Conservation (phyloP, 2,113 vertebrate species). For the Candoia aspera region DNA sequence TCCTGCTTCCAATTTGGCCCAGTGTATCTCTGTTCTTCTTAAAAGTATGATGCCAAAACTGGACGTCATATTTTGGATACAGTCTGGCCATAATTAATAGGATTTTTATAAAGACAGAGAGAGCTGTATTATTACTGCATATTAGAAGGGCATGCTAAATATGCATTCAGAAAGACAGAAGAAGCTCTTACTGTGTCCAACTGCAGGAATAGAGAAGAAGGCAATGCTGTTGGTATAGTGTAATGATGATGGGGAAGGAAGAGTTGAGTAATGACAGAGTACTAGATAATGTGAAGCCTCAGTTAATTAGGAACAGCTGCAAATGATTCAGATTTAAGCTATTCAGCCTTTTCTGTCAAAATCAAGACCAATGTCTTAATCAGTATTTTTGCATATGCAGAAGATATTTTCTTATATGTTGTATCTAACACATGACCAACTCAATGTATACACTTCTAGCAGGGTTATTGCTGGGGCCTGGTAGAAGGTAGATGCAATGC, state of each 20-base stretch:
- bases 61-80: background rate
- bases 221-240: background rate
- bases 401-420: background rate
- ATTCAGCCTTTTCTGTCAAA: background rate
- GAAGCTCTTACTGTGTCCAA: background rate
- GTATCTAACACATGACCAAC: background rate
- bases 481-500: rapidly evolving
- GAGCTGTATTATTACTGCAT: background rate
- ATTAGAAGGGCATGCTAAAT: background rate
- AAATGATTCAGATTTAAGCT: background rate
- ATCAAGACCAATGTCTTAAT: background rate
- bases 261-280: background rate
- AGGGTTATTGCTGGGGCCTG: background rate
- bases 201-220: background rate
- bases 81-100: background rate
- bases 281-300: background rate
- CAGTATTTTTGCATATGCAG: background rate
- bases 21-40: background rate
- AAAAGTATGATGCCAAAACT: background rate
- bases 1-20: background rate
- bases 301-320: background rate
- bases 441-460: background rate
- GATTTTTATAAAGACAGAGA: background rate
- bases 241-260: background rate
- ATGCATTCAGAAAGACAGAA: background rate